Percentiles rank a stretch among this genome's conserved stretches.
These are phyloP conservation scores for Asbolus verrucosus DNA, from an alignment of 1,140 invertebrate genomes.

Conservation along the genomic window DNA sequence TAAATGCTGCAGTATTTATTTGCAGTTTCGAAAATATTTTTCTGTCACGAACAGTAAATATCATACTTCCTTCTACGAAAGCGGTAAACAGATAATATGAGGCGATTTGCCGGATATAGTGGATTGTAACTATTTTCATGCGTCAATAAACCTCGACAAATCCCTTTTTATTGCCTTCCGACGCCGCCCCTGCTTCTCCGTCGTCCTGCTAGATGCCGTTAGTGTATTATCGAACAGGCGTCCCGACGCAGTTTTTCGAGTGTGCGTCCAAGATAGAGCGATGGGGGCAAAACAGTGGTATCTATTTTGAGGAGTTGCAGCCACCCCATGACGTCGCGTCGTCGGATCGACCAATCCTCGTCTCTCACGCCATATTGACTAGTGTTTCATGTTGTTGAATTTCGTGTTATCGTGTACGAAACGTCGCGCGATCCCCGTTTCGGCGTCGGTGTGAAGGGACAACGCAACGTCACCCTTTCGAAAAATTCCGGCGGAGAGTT, in stretches of 20 bases:
- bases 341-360: conserved; percentile 41
- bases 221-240: conserved; percentile 22
- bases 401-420: conserved; percentile 15
- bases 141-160: conserved; percentile 9
- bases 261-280: conserved; percentile 35
- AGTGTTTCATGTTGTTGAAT: conserved; percentile 29
- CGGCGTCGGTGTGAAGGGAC: not conserved
- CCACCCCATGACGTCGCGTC: conserved; percentile 42
- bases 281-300: conserved; percentile 37
- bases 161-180: conserved; percentile 18
- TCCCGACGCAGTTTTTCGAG: conserved; percentile 43
- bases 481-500: not conserved
- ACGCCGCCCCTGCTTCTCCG: not conserved
- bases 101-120: too few species aligned
- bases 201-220: conserved; percentile 2
- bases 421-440: not conserved
- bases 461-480: not conserved
- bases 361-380: conserved; percentile 43
- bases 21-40: too few species aligned
- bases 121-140: not conserved
- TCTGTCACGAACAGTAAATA: too few species aligned
- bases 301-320: conserved; percentile 37
- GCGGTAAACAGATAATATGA: too few species aligned
- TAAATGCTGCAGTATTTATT: too few species aligned
- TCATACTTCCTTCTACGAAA: too few species aligned